Evolutionary conservation across 2,797 vertebrate genomes (phyloP), one percentile per base, ranked within the genome.

Genomic region (Chanos chanos): DNA sequence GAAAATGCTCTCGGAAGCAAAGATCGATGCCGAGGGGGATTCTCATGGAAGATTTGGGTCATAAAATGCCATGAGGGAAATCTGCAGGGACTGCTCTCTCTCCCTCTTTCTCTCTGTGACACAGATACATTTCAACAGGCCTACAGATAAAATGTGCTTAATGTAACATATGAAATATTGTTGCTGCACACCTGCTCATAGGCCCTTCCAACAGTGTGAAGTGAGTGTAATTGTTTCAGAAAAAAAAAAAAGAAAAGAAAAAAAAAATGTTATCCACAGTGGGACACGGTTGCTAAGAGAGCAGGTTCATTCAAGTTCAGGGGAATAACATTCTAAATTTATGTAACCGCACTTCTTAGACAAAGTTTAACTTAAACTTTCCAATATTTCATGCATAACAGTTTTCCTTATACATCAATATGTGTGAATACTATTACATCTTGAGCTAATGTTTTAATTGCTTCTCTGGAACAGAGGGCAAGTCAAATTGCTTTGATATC

Each of bases 381-480:
- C 60, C 58, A 60, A 52, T 65, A 67, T 74, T 71, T 68, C 64
- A 64, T 58, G 53, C 54, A 49, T 68, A 4, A 44, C 48, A 19
- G 53, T 49, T 36, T 59, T 57, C 40, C 58, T 51, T 68, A 63
- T 69, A 64, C 63, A 69, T 72, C 61, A 66, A 60, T 66, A 66
- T 50, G 52, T 75, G 56, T 67, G 66, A 72, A 75, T 67, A 53
- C 34, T 52, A 61, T 66, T 66, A 72, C 59, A 57, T 50, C 62
- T 70, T 59, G 7, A 39, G 45, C 64, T 66, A 68, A 75, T 75
- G 70, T 72, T 72, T 75, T 75, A 75, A 75, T 75, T 75, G 66
- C 73, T 70, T 75, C 66, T 45, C 30, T 16, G 63, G 60, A 75
- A 67, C 66, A 66, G 63, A 64, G 70, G 63, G 63, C 47, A 39